Base-by-base conservation (phyloP, 1,140 invertebrate genomes). In the Temnothorax curvispinosus region DNA sequence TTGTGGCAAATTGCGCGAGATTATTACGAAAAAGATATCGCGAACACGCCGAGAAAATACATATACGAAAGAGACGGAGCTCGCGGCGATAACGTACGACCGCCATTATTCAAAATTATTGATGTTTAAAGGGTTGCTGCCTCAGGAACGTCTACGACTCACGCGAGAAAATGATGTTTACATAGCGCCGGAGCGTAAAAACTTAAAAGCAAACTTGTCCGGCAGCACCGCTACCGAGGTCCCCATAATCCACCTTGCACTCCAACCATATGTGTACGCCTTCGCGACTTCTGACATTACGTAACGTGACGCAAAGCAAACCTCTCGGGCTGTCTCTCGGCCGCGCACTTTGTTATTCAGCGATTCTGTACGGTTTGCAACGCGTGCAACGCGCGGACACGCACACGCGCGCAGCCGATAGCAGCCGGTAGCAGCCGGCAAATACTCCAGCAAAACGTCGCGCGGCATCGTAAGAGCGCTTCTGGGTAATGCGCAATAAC, bases 401-500 rank as follows among this genome's bases (percentile, higher is more conserved):
- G 11, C 44, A 9, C n/a, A 3, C 18, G 44, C 47, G 27, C 41
- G 41, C 41, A 8, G 27, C 27, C 27, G 27, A 27, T 27, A 9
- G 58, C 13, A 5, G 13, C n/a, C 11, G 21, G 77, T 69, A 54
- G 64, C 64, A 18, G 8, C 52, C 52, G 38, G 67, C 80, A 74
- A 60, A 60, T 82, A 82, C 69, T 60, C 69, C 18, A 21, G 67
- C 27, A 74, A 74, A 82, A 82, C 69, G 80, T 72, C 76, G 38
- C 67, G 67, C 67, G 38, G 78, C 67, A 47, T 74, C 67, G 78
- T 56, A 56, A 81, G 50, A 81, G 78, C 50, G 80, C 67, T 74
- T 60, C 80, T 82, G 18, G 38, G 67, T 82, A 74, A 74, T 60
- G 67, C 54, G 80, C 80, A 82, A 82, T 74, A 60, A 74, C 80